phyloP scores from a whole-genome alignment of 2,888 invertebrate genomes.

The Euphydryas editha region DNA sequence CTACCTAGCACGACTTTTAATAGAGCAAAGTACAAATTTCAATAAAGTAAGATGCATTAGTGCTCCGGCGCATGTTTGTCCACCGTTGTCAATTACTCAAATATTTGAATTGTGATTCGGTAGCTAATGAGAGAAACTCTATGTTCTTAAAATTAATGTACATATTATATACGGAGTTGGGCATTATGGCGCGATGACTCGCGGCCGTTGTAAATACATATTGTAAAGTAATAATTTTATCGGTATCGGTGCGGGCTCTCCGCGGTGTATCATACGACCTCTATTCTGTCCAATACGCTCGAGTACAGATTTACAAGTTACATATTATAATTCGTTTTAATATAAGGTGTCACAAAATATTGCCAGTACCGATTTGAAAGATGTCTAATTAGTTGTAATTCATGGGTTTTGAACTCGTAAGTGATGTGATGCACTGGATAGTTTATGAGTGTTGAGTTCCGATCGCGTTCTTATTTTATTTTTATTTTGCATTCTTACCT shows the following conservation, averaged over 20 bases:
- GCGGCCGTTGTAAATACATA: conserved; percentile 79
- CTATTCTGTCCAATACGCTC: conserved; percentile 79
- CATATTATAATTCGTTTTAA: conserved; percentile 65
- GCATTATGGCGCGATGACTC: conserved; percentile 76
- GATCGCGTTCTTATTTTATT: conserved; percentile 57
- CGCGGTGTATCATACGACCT: conserved; percentile 68
- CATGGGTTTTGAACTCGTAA: conserved; percentile 72
- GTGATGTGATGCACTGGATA: conserved; percentile 66
- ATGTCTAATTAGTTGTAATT: conserved; percentile 52
- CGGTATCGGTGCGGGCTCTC: conserved; percentile 58
- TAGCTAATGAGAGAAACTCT: conserved; percentile 83
- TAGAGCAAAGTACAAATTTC: conserved; percentile 82
- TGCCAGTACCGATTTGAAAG: conserved; percentile 74
- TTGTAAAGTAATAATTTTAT: conserved; percentile 81
- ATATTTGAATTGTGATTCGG: conserved; percentile 83
- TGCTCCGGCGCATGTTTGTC: conserved; percentile 81
- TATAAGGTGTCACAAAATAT: conserved; percentile 77
- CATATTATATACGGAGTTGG: conserved; percentile 81
- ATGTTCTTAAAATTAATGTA: conserved; percentile 82
- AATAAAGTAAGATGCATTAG: conserved; percentile 77
- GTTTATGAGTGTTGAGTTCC: conserved; percentile 49
- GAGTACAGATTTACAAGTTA: conserved; percentile 76
- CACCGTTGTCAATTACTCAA: conserved; percentile 83
- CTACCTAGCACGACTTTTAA: conserved; percentile 69
- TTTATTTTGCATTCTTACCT: conserved; percentile 58